Evolutionary conservation across 2,797 vertebrate species (phyloP).

Genomic region (Moxostoma hubbsi): DNA sequence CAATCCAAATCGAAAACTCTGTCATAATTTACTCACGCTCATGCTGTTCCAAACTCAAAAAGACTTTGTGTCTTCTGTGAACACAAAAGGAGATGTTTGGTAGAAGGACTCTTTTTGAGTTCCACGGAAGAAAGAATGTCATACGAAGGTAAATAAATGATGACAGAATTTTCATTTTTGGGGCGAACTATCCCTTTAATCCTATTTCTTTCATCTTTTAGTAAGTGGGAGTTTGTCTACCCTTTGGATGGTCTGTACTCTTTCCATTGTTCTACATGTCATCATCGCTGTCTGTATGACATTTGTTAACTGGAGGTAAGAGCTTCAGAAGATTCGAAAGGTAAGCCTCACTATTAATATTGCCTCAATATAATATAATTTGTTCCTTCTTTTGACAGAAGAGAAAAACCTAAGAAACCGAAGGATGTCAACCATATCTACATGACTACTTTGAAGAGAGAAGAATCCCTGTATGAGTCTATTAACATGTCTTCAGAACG

Average conservation of each 20-base stretch:
- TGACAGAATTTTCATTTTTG: too few relatives aligned
- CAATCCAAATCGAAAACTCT: background rate
- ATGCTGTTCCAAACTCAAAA: too few relatives aligned
- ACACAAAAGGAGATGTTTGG: too few relatives aligned
- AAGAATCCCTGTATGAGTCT: slow-evolving; percentile 1
- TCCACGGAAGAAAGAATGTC: too few relatives aligned
- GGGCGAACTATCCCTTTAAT: too few relatives aligned
- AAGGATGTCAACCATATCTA: slow-evolving; percentile 6
- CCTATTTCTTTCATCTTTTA: background rate
- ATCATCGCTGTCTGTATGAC: background rate
- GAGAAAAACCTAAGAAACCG: background rate
- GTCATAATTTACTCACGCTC: too few relatives aligned
- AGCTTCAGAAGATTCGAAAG: background rate
- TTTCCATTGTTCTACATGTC: slow-evolving; percentile 10
- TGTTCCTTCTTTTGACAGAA: slow-evolving; percentile 10
- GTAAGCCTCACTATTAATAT: too few relatives aligned
- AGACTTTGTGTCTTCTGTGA: too few relatives aligned
- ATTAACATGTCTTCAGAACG: background rate
- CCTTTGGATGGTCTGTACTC: background rate
- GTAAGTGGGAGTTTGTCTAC: background rate
- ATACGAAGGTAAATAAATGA: too few relatives aligned
- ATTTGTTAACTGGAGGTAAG: background rate
- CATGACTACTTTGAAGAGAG: slow-evolving; percentile 4
- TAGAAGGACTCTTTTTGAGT: too few relatives aligned
- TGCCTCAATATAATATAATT: too few relatives aligned